Evolutionary conservation across 2,888 invertebrate genomes (phyloP).

Genomic region (Homarus gammarus): DNA sequence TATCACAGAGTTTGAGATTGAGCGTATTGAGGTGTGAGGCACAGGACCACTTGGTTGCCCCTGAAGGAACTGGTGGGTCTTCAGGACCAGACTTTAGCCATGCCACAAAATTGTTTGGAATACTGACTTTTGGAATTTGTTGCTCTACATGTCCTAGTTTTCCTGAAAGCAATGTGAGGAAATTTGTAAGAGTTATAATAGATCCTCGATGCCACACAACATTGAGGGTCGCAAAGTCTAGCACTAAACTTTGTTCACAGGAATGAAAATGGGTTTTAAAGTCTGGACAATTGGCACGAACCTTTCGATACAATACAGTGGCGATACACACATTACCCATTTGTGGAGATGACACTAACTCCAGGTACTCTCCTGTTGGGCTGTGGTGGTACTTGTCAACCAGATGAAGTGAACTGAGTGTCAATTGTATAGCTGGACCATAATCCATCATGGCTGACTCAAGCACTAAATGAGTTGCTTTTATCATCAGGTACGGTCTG

Average conservation of each 20-base stretch:
- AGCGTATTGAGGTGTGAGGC: conserved; percentile 61
- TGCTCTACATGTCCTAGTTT: conserved; percentile 66
- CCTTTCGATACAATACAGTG: conserved; percentile 88
- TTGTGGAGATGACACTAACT: conserved; percentile 84
- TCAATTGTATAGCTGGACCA: conserved; percentile 88
- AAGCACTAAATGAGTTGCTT: conserved; percentile 84
- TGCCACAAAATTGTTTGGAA: conserved; percentile 76
- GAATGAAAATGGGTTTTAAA: conserved; percentile 89
- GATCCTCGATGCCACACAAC: conserved; percentile 87
- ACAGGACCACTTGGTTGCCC: conserved; percentile 81
- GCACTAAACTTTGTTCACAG: conserved; percentile 88
- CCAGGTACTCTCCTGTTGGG: conserved; percentile 87
- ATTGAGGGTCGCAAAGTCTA: conserved; percentile 84
- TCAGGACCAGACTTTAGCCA: conserved; percentile 78
- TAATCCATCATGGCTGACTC: conserved; percentile 89
- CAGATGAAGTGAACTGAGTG: conserved; percentile 84
- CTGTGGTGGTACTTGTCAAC: conserved; percentile 89
- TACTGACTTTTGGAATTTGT: conserved; percentile 66
- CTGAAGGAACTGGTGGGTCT: conserved; percentile 87
- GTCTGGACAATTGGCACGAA: conserved; percentile 89
- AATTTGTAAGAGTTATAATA: conserved; percentile 85
- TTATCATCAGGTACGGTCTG: conserved; percentile 87
- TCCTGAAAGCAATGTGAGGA: conserved; percentile 79
- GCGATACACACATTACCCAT: conserved; percentile 82
- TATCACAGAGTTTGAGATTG: conserved; percentile 75